Evolutionary conservation across 2,888 invertebrate species (phyloP), one percentile per base, ranked within the genome.

Genomic region (Pterobdella sp.): DNA sequence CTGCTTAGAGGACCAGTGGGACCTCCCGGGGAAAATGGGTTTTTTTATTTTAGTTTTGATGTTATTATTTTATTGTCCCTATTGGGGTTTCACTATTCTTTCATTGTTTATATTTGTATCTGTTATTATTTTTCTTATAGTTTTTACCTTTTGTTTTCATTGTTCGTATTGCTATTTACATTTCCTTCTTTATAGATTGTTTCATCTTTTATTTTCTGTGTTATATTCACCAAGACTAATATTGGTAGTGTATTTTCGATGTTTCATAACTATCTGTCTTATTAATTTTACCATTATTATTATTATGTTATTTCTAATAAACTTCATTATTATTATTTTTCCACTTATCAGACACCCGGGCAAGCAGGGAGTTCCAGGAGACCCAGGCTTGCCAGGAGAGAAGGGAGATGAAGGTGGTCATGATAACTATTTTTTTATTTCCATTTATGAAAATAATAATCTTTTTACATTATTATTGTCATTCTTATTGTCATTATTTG

Each of bases 331-430:
- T n/a, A n/a, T n/a, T n/a, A n/a, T n/a, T n/a, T n/a, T n/a, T n/a
- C n/a, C n/a, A n/a, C n/a, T n/a, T n/a, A n/a, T n/a, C 60, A n/a
- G 60, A 18, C 60, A 56, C 14, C 60, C 60, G 4, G 60, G 60
- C 4, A n/a, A 56, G 14, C 60, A 22, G 4, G 60, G 60, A 22
- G 4, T 4, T 26, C 60, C 60, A 56, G 60, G 60, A 56, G 60
- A 56, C 3, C 7, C 7, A 56, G 60, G 60, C 14, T 14, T 56
- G 60, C 7, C 7, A 22, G 60, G 60, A 56, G 60, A 56, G 60
- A n/a, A 22, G n/a, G 60, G 60, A 26, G n/a, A n/a, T 4, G n/a
- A 56, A 3, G 60, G 60, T 56, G 60, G 26, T 7, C 4, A 14
- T 22, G n/a, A n/a, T n/a, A n/a, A n/a, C n/a, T n/a, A n/a, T n/a